Evolutionary conservation across 2,113 vertebrate genomes (phyloP).

Genomic region (Mesocricetus auratus): DNA sequence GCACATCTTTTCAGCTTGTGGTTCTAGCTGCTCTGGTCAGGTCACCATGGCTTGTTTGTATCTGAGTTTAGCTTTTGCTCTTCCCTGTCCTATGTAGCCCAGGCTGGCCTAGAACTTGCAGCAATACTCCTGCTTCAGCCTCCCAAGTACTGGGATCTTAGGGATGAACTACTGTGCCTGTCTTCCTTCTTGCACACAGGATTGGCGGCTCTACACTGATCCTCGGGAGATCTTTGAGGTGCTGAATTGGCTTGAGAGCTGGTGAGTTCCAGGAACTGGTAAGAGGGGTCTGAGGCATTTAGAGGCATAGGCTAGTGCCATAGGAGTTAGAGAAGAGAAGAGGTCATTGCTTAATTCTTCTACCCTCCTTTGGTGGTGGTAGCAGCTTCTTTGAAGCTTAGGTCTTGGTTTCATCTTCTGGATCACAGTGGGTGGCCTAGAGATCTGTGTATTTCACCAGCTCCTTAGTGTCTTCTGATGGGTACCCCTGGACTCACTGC

Average conservation of each 20-base stretch:
- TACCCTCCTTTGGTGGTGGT: background rate
- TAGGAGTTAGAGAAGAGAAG: background rate
- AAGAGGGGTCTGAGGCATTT: background rate
- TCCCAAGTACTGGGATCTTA: background rate
- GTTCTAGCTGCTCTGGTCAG: background rate
- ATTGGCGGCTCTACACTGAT: conserved; percentile 96
- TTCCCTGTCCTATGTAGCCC: background rate
- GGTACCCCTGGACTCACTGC: background rate
- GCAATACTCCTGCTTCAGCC: background rate
- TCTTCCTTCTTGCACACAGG: conserved; percentile 83
- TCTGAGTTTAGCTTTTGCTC: background rate
- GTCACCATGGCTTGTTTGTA: background rate
- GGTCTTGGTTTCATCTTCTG: background rate
- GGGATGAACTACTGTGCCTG: background rate
- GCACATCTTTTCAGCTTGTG: background rate
- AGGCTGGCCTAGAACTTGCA: background rate
- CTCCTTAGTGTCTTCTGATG: background rate
- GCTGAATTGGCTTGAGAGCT: conserved; percentile 93
- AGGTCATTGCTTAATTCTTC: background rate
- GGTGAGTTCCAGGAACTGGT: conserved; percentile 86
- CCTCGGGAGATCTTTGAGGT: conserved; percentile 94
- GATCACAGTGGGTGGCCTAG: background rate
- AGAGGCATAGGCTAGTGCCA: background rate
- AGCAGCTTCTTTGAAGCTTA: conserved; percentile 31
- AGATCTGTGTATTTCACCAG: background rate